A percentile compares a stretch with the other conserved stretches of the same genome.
phyloP scores from a whole-genome alignment of 2,888 invertebrate genomes.

The Hylaea fasciaria region DNA sequence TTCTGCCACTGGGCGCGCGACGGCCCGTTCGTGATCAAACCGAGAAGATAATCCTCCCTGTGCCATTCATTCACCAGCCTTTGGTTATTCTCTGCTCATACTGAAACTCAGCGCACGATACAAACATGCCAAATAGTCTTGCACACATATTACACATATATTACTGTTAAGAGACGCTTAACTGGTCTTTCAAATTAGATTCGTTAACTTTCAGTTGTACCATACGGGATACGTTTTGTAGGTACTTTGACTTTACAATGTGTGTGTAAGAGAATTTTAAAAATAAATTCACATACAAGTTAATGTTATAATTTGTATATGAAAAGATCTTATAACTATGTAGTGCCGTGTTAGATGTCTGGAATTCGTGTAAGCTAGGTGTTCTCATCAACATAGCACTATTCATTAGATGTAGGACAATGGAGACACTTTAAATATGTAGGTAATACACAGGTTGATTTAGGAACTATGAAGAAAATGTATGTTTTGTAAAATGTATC shows the following conservation, averaged over 20 bases:
- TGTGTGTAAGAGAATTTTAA: conserved; percentile 72
- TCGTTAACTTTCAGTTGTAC: too few species aligned
- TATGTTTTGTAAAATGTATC: conserved; percentile 54
- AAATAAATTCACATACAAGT: conserved; percentile 66
- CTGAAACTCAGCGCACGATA: conserved; percentile 79
- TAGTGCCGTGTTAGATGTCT: conserved; percentile 65
- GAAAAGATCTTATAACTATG: conserved; percentile 63
- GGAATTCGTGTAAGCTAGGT: conserved; percentile 37
- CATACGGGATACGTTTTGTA: not conserved
- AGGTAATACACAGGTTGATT: too few species aligned
- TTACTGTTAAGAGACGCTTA: too few species aligned
- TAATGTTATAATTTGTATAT: conserved; percentile 70
- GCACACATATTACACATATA: conserved; percentile 50
- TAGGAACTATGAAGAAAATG: too few species aligned
- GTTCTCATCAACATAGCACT: conserved; percentile 64
- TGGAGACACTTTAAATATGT: conserved; percentile 61
- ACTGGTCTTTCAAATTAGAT: conserved; percentile 1
- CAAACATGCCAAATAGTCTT: conserved; percentile 68
- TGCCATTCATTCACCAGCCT: conserved; percentile 79
- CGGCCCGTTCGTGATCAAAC: conserved; percentile 94
- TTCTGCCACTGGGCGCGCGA: conserved; percentile 96
- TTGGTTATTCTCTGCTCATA: conserved; percentile 73
- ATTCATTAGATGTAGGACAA: conserved; percentile 53
- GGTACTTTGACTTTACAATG: not conserved
- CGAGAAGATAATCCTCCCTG: conserved; percentile 90